phyloP scores from a whole-genome alignment of 1,140 invertebrate species.

The Lepidostoma basale region DNA sequence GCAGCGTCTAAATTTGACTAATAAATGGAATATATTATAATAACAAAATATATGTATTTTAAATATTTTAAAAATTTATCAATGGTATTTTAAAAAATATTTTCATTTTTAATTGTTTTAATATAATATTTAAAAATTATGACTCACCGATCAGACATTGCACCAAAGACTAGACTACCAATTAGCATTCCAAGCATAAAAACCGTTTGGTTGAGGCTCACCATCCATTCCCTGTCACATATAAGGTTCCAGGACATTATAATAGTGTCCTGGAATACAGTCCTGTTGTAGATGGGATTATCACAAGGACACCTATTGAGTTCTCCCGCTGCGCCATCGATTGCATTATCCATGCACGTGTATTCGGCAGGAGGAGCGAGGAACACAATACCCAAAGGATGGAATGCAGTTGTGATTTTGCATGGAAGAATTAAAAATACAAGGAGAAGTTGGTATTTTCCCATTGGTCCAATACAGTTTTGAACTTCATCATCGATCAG shows the following conservation, averaged over 20 bases:
- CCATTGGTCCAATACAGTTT: conserved; percentile 17
- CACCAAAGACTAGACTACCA: conserved; percentile 56
- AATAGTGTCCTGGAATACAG: conserved; percentile 56
- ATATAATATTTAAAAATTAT: too few species aligned
- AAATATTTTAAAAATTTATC: too few species aligned
- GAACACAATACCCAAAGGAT: conserved; percentile 59
- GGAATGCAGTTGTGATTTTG: conserved; percentile 68
- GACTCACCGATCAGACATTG: conserved; percentile 39
- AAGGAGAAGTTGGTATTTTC: conserved; percentile 28
- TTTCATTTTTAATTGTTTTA: too few species aligned
- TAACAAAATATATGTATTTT: too few species aligned
- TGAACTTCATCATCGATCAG: background rate
- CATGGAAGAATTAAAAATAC: conserved; percentile 11
- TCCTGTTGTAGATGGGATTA: conserved; percentile 55
- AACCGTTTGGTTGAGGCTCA: conserved; percentile 60
- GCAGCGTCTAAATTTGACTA: too few species aligned
- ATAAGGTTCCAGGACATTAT: conserved; percentile 62
- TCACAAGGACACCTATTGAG: conserved; percentile 53
- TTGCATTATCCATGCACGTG: conserved; percentile 57
- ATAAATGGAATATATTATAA: too few species aligned
- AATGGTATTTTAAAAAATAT: too few species aligned
- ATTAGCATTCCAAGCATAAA: conserved; percentile 60
- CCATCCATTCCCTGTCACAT: conserved; percentile 55
- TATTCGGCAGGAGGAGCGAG: conserved; percentile 67
- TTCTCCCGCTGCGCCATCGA: conserved; percentile 44